phyloP scores from a whole-genome alignment of 2,113 vertebrate species.

The Nanorana parkeri region DNA sequence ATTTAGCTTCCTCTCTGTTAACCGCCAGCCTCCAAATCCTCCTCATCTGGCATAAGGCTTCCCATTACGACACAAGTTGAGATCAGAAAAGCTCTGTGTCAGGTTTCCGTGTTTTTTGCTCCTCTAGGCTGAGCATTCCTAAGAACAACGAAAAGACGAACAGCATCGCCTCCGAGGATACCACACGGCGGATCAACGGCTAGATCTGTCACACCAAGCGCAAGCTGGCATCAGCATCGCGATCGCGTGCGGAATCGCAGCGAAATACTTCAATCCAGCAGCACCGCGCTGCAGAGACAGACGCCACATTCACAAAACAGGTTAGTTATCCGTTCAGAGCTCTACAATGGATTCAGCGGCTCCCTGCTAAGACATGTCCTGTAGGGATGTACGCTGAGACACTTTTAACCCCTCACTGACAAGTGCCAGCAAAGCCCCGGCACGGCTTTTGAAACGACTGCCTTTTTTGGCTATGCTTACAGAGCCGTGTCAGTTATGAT shows the following conservation, averaged over 20 bases:
- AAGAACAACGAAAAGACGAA: neutral
- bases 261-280: neutral
- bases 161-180: conserved; percentile 1
- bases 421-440: neutral
- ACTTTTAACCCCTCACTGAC: neutral
- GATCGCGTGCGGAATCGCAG: neutral
- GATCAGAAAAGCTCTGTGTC: conserved; percentile 39
- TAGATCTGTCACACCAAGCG: neutral
- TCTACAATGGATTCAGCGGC: neutral
- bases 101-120: conserved; percentile 2
- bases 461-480: neutral
- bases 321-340: conserved; percentile 2
- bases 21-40: conserved; percentile 29
- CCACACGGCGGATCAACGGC: neutral
- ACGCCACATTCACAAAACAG: neutral
- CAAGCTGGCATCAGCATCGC: neutral
- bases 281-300: neutral
- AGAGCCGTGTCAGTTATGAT: neutral
- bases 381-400: neutral
- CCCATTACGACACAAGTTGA: conserved; percentile 39
- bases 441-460: too few species aligned
- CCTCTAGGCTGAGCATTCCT: conserved; percentile 42
- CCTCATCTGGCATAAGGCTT: conserved; percentile 41
- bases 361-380: neutral
- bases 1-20: neutral